Evolutionary conservation across 2,113 vertebrate genomes (phyloP), one percentile per base, ranked within the genome.

Genomic region (Pavo muticus): DNA sequence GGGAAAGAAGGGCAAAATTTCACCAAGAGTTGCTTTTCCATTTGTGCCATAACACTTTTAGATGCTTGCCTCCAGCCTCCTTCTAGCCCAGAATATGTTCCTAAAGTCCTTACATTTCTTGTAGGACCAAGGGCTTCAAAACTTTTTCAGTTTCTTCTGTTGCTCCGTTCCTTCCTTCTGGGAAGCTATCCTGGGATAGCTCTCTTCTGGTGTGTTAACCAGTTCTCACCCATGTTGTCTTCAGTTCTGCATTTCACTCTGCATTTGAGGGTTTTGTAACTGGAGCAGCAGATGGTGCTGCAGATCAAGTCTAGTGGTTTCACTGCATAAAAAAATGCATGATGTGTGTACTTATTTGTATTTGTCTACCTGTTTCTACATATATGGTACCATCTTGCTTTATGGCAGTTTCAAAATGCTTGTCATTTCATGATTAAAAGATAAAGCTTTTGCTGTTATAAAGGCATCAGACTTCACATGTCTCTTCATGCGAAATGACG

Each of bases 221-320:
- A 10, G 4, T 85, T 90, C 40, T 83, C 11, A 35, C 76, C 19
- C 4, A 1, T 42, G 10, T 64, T 90, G 37, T 37, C 6, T 76
- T 37, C 0, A 2, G 30, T 56, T 90, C 47, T 56, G 45, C 68
- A 47, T 56, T 77, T 86, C 16, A 7, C 3, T 6, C 5, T 44
- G 10, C 15, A 11, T 71, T 32, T 81, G 21, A 20, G 39, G 17
- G 16, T 39, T 90, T 71, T 86, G 23, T 29, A 77, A 37, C 44
- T 74, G 39, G 18, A 86, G 15, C 79, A 91, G 82, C 65, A 95
- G 93, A 93, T 60, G 85, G 90, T 91, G 88, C 88, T 94, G 79
- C 47, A 88, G 50, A 37, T 84, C 42, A 27, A 79, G 23, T 19
- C 14, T 50, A 68, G 2, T 63, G 44, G 15, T 78, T 40, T 77